These are phyloP conservation scores for Herpailurus yagouaroundi DNA, from an alignment of 2,113 vertebrate species.

Conservation along the genomic window DNA sequence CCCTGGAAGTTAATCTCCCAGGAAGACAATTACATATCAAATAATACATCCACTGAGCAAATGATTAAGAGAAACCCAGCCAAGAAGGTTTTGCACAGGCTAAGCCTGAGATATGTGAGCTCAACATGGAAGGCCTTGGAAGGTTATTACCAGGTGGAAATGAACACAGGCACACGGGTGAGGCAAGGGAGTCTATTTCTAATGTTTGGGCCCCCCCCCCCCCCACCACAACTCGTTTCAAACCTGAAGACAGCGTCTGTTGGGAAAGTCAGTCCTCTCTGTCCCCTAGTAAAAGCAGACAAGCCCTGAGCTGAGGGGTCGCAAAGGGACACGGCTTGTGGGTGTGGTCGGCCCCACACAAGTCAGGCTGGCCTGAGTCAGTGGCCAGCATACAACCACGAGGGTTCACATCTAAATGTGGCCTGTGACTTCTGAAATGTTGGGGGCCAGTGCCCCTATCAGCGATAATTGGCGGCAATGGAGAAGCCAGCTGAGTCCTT, in stretches of 20 bases:
- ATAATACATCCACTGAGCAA: constrained; percentile 55
- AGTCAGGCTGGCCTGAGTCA: not conserved
- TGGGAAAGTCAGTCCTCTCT: not conserved
- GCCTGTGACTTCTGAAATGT: not conserved
- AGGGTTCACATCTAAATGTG: fast-evolving
- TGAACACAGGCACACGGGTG: fast-evolving
- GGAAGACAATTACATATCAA: constrained; percentile 68
- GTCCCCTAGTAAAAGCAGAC: not conserved
- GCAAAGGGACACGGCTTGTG: not conserved
- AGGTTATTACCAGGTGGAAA: not conserved
- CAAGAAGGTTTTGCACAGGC: not conserved
- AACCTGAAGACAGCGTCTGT: not conserved
- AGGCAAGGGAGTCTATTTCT: not conserved
- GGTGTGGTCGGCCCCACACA: fast-evolving
- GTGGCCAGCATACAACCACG: no score
- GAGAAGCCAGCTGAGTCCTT: not conserved
- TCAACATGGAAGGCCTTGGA: not conserved
- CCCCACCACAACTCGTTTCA: not conserved
- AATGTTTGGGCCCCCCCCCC: not conserved
- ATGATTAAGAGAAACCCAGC: constrained; percentile 44
- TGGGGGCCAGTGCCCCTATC: no score
- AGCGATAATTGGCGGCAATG: fast-evolving
- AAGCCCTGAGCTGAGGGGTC: not conserved
- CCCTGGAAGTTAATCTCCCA: constrained; percentile 62
- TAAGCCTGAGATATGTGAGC: not conserved